Evolutionary conservation across 2,113 vertebrate species (phyloP), one percentile per base, ranked within the genome.

Genomic region (Eclectus roratus): DNA sequence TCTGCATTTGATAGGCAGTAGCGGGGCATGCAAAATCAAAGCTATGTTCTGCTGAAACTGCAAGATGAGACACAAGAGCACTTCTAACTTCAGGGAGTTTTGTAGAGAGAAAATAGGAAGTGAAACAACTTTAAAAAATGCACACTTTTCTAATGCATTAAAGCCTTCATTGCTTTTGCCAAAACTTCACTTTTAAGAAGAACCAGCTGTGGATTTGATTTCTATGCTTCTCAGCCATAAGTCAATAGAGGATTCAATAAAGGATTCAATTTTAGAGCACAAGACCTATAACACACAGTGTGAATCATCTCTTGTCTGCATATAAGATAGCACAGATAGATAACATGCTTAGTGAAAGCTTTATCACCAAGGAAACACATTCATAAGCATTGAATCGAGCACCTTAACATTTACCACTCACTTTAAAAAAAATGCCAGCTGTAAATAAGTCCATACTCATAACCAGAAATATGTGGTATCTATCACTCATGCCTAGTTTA

Each of bases 291-390:
- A 88, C 25, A 71, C 7, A 85, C 20, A 84, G 66, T 31, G 65
- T 80, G 80, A 97, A 89, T 94, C 60, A 86, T 81, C 72, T 91
- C 63, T 95, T 76, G 72, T 78, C 84, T 88, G 89, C 81, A 55
- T 83, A 61, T 92, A 77, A 95, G 94, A 91, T 85, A 97, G 94
- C 80, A 97, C 53, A 80, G 90, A 80, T 88, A 98, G 91, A 84
- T 97, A 98, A 96, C 91, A 53, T 95, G 92, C 89, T 96, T 97
- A 98, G 97, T 96, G 97, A 98, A 98, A 89, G 86, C 95, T 98
- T 98, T 97, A 97, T 98, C 98, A 96, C 97, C 95, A 95, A 97
- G 91, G 95, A 98, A 98, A 98, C 98, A 97, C 96, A 95, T 97
- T 97, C 74, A 80, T 95, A 97, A 96, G 96, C 91, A 96, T 79